Evolutionary conservation across 2,113 vertebrate species (phyloP).

Genomic region (Aegotheles bennettii): DNA sequence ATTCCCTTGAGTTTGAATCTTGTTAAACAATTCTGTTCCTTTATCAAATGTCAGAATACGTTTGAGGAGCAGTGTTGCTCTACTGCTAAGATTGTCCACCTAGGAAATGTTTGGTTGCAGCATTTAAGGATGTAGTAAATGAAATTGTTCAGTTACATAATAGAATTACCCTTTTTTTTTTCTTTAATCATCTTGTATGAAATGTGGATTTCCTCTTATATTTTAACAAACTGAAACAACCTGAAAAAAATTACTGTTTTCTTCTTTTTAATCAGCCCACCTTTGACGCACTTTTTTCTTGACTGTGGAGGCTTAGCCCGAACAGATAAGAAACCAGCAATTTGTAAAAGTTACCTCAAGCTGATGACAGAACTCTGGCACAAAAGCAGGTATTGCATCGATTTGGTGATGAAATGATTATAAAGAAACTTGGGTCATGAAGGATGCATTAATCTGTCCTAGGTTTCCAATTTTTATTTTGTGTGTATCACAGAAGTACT

Average conservation of each 20-base stretch:
- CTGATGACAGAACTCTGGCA: conserved; percentile 96
- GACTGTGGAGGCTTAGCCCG: conserved; percentile 91
- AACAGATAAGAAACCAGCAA: conserved; percentile 96
- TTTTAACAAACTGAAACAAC: not conserved
- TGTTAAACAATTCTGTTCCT: not conserved
- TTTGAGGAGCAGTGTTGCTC: not conserved
- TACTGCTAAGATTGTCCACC: not conserved
- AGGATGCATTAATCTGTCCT: not conserved
- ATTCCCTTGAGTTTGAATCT: not conserved
- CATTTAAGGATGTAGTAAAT: not conserved
- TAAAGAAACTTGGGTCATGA: not conserved
- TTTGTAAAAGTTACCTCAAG: conserved; percentile 98
- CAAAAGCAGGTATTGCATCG: conserved; percentile 85
- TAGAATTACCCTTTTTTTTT: not conserved
- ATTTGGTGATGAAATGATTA: not conserved
- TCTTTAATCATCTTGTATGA: not conserved
- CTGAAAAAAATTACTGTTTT: not conserved
- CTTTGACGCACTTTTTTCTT: conserved; percentile 93
- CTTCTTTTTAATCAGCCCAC: conserved; percentile 77
- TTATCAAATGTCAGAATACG: fast-evolving
- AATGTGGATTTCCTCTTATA: not conserved
- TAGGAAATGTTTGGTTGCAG: not conserved
- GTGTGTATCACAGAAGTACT: not conserved
- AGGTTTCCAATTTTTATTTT: not conserved
- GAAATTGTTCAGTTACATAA: not conserved